Conservation (phyloP, 2,797 vertebrate species). For the Saxicola maurus region DNA sequence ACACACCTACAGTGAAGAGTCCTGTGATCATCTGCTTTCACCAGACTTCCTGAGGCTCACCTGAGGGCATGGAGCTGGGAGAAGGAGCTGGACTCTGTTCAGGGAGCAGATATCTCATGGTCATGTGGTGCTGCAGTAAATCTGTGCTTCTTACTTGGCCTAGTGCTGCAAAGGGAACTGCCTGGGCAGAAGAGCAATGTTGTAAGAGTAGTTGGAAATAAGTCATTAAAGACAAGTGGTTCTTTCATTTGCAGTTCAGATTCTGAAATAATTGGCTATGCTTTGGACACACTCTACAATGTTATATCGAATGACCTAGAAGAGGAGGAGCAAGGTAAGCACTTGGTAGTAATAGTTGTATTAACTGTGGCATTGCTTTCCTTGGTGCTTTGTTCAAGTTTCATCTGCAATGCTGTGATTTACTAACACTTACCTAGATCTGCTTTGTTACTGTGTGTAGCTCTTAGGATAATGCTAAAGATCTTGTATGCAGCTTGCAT, state of each 20-base stretch:
- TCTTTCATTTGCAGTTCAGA: conserved; percentile 84
- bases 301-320: conserved; percentile 94
- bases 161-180: background rate
- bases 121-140: accelerated
- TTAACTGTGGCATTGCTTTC: background rate
- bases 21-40: background rate
- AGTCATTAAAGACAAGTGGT: conserved; percentile 46
- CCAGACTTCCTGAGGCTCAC: background rate
- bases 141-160: background rate
- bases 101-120: background rate
- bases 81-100: background rate
- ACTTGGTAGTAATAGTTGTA: background rate
- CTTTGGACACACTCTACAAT: conserved; percentile 97
- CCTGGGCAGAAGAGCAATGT: background rate
- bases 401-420: background rate
- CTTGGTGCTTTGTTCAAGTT: background rate
- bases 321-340: conserved; percentile 91
- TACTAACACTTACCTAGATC: background rate
- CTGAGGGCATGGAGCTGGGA: background rate
- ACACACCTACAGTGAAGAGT: accelerated
- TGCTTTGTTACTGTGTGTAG: background rate
- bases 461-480: background rate
- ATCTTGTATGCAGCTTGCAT: background rate
- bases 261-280: conserved; percentile 98
- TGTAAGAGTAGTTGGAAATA: background rate